Percentiles rank a stretch among this genome's conserved stretches.
These are phyloP conservation scores for Caenorhabditis panamensis DNA, from an alignment of 2,888 invertebrate genomes.

Conservation along the genomic window DNA sequence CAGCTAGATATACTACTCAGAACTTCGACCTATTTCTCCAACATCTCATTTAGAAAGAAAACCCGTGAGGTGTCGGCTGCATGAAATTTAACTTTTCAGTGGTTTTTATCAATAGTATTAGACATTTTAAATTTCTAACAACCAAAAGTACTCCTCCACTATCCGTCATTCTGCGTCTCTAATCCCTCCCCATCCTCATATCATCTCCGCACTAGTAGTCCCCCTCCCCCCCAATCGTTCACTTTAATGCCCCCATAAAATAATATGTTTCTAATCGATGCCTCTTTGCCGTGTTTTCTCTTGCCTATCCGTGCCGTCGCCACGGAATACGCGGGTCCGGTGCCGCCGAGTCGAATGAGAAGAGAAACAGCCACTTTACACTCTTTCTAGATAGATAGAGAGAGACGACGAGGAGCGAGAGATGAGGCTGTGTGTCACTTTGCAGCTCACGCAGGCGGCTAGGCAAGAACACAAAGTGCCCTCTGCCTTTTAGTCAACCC, in stretches of 20 bases:
- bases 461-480: conserved; percentile 51
- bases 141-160: no score
- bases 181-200: conserved; percentile 9
- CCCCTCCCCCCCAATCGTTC: conserved; percentile 28
- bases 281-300: conserved; percentile 26
- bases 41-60: no score
- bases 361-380: conserved; percentile 64
- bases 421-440: conserved; percentile 25
- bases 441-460: conserved; percentile 22
- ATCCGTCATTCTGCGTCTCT: conserved; percentile 13
- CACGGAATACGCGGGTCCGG: conserved; percentile 48
- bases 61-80: no score
- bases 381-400: conserved; percentile 41
- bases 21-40: no score
- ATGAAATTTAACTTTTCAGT: no score
- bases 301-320: background rate
- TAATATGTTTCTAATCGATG: conserved; percentile 60
- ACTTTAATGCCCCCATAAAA: conserved; percentile 52
- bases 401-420: conserved; percentile 26
- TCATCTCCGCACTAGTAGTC: conserved; percentile 20
- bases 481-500: conserved; percentile 59
- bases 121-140: no score
- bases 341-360: conserved; percentile 23
- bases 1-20: no score
- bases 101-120: no score